Evolutionary conservation across 2,113 vertebrate genomes (phyloP).

Genomic region (Alosa alosa): DNA sequence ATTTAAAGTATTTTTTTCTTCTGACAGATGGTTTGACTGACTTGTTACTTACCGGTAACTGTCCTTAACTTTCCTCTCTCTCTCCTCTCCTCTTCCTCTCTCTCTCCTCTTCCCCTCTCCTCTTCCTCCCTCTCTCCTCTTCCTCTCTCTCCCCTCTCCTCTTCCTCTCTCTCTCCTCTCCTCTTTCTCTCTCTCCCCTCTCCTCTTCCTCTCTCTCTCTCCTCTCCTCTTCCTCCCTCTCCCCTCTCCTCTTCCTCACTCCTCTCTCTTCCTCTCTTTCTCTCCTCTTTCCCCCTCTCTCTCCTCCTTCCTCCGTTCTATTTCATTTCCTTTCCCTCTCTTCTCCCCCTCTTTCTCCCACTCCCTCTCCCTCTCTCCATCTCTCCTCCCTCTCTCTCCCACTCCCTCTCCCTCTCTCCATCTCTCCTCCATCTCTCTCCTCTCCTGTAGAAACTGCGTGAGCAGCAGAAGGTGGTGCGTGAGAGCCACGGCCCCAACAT

Average conservation of each 20-base stretch:
- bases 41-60: too few species aligned
- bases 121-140: not conserved
- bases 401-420: not conserved
- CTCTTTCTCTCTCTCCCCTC: not conserved
- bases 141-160: too few species aligned
- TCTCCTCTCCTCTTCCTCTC: not conserved
- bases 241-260: not conserved
- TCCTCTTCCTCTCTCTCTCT: too few species aligned
- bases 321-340: not conserved
- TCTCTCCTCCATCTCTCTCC: too few species aligned
- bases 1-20: not conserved
- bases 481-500: constrained; percentile 88
- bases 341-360: not conserved
- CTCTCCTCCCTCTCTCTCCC: not conserved
- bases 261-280: too few species aligned
- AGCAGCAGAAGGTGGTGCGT: constrained; percentile 87
- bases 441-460: constrained; percentile 83
- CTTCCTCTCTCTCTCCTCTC: too few species aligned
- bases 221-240: not conserved
- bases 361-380: too few species aligned
- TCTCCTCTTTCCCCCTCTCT: too few species aligned
- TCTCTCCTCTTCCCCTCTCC: not conserved
- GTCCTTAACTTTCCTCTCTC: not conserved
- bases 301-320: too few species aligned
- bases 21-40: not conserved